Evolutionary conservation across 1,140 invertebrate species (phyloP).

Genomic region (Ephestia elutella): DNA sequence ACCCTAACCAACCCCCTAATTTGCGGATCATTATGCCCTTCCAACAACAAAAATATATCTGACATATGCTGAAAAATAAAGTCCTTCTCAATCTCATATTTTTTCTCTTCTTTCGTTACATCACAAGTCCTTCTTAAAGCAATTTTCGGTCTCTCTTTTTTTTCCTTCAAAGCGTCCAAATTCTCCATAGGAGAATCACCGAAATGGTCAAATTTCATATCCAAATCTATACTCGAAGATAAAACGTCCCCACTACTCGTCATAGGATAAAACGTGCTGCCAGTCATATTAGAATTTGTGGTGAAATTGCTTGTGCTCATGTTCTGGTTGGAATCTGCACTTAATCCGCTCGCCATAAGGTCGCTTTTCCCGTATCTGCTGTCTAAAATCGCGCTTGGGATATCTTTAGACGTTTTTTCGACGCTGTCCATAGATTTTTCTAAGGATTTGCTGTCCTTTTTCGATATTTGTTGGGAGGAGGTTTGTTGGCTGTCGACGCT

Average conservation of each 20-base stretch:
- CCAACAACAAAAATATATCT: constrained; percentile 81
- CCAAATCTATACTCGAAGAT: constrained; percentile 68
- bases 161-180: constrained; percentile 29
- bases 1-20: constrained; percentile 83
- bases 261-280: constrained; percentile 66
- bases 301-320: constrained; percentile 71
- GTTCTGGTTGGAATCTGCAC: constrained; percentile 57
- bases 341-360: constrained; percentile 51
- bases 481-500: constrained; percentile 53
- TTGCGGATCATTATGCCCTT: constrained; percentile 86
- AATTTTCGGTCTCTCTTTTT: constrained; percentile 29
- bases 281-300: constrained; percentile 65
- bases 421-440: constrained; percentile 56
- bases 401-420: constrained; percentile 64
- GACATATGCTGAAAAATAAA: constrained; percentile 76
- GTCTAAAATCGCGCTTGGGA: constrained; percentile 60
- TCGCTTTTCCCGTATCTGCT: constrained; percentile 51
- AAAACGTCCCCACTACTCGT: constrained; percentile 62
- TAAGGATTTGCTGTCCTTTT: constrained; percentile 52
- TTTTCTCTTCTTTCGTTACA: constrained; percentile 25
- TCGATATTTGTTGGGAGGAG: constrained; percentile 37
- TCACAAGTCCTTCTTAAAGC: constrained; percentile 35
- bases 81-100: constrained; percentile 23
- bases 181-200: constrained; percentile 61
- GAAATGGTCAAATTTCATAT: constrained; percentile 74